phyloP scores from a whole-genome alignment of 2,113 vertebrate genomes.

The Nettapus auritus region DNA sequence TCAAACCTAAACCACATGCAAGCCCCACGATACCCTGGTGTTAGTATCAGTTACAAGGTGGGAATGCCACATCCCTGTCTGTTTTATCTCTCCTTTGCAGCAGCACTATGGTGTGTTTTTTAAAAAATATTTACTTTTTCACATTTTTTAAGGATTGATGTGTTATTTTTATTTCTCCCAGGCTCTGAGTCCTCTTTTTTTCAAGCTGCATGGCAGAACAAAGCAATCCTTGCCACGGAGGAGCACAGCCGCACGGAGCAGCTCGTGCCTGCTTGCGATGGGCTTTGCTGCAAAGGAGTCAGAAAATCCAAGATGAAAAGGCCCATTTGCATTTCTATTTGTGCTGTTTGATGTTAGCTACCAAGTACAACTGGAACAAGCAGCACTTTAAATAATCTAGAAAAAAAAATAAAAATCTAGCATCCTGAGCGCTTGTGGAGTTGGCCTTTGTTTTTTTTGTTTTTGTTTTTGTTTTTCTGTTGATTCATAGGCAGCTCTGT shows the following conservation, averaged over 20 bases:
- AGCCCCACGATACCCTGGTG: accelerated
- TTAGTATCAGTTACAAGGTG: accelerated
- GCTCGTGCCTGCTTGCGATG: background rate
- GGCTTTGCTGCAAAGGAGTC: background rate
- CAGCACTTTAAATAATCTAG: background rate
- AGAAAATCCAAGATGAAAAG: background rate
- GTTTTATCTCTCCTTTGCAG: background rate
- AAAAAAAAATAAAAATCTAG: background rate
- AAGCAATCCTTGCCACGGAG: background rate
- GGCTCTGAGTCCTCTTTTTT: background rate
- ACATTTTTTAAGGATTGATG: background rate
- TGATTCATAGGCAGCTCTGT: background rate
- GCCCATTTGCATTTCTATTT: accelerated
- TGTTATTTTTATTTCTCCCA: background rate
- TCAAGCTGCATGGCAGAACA: background rate
- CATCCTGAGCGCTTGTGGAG: background rate
- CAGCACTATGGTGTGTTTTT: background rate
- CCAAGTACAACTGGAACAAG: background rate
- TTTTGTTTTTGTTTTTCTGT: background rate
- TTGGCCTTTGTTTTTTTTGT: background rate
- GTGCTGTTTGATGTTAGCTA: background rate
- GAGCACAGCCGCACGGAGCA: background rate
- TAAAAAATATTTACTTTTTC: background rate
- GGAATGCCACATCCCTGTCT: accelerated
- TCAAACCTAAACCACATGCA: background rate